phyloP scores from a whole-genome alignment of 2,113 vertebrate genomes.

The Rattus norvegicus region GRCr8 NC_086021.1:181142001-181142500 shows the following conservation, averaged over 20 bases:
- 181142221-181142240: not conserved
- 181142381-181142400: not conserved
- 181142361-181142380: not conserved
- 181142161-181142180: not conserved
- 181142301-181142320: fast-evolving
- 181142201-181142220: not conserved
- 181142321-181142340: not conserved
- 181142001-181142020: not conserved
- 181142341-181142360: not conserved
- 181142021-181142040: not conserved
- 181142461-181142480: not conserved
- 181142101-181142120: not conserved
- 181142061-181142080: no score
- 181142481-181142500: not conserved
- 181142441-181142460: not conserved
- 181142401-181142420: not conserved
- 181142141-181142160: not conserved
- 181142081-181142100: not conserved
- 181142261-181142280: not conserved
- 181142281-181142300: not conserved
- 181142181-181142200: not conserved
- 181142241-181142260: not conserved
- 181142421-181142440: not conserved
- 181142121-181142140: not conserved
- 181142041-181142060: not conserved